Evolutionary conservation across 2,113 vertebrate species (phyloP), one percentile per base, ranked within the genome.

Genomic region (Falcunculus frontatus): DNA sequence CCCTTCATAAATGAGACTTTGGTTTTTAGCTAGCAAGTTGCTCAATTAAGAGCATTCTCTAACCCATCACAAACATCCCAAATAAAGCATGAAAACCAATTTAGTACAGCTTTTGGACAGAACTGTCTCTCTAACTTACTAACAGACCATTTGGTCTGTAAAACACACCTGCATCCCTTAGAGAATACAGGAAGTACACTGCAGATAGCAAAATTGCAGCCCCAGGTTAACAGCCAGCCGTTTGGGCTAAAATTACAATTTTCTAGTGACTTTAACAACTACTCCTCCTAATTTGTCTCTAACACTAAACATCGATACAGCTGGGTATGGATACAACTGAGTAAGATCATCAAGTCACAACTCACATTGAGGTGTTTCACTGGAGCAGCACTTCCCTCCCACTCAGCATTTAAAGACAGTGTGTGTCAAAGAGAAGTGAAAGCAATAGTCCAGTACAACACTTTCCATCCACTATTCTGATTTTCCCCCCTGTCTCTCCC

Each of bases 181-280:
- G 5, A 0, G 8, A n/a, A 59, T 41, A 47, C 7, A 37, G 15
- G 4, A 5, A 16, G 5, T 29, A 44, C 7, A 17, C 1, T n/a
- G 23, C 7, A 72, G 18, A 50, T 1, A 59, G 73, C 16, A 74
- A 52, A 84, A 89, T 11, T 37, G 23, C 5, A 77, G 22, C 13
- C 13, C 5, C 17, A 60, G n/a, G 29, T 18, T 42, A 70, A 46
- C 33, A 73, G 30, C 10, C 32, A 63, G 11, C 8, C 23, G 90
- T 84, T 13, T 12, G 17, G 49, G 25, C n/a, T 65, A 49, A 37
- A 47, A 23, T 37, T 62, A 39, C 21, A 22, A 9, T 37, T 30
- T 42, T 25, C 72, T 13, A 74, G 14, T 53, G 68, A 49, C 13
- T 77, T 62, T 27, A 90, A 65, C n/a, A 74, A 41, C 15, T 49